phyloP scores from a whole-genome alignment of 2,888 invertebrate species.

The Oxystoma pomonae region DNA sequence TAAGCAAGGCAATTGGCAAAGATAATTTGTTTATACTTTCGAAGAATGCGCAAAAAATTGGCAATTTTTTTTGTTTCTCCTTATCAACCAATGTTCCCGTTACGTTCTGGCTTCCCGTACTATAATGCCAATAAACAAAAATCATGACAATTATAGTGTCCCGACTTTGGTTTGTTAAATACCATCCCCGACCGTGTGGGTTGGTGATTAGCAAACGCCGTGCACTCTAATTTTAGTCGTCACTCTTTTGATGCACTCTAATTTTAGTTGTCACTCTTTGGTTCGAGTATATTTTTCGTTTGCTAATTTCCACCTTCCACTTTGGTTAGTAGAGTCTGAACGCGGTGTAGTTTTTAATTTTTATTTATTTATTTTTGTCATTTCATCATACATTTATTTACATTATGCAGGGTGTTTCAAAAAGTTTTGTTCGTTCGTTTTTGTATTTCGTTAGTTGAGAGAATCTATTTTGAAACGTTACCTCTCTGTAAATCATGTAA shows the following conservation, averaged over 20 bases:
- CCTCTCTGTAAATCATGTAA: too few species aligned
- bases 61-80: too few species aligned
- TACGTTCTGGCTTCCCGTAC: too few species aligned
- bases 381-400: constrained; percentile 3
- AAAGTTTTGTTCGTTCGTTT: too few species aligned
- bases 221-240: constrained; percentile 35
- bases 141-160: constrained; percentile 51
- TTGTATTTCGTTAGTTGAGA: too few species aligned
- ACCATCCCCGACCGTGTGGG: constrained; percentile 18
- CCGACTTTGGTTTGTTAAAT: constrained; percentile 40
- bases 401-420: background rate
- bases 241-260: constrained; percentile 27
- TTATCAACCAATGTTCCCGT: too few species aligned
- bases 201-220: constrained; percentile 32
- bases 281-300: constrained; percentile 23
- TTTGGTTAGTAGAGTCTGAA: background rate
- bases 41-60: too few species aligned
- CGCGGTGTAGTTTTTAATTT: background rate
- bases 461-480: too few species aligned
- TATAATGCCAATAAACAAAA: constrained; percentile 37
- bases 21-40: too few species aligned
- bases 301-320: constrained; percentile 18
- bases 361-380: constrained; percentile 9
- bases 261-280: constrained; percentile 31
- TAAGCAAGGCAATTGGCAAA: too few species aligned